phyloP scores from a whole-genome alignment of 2,888 invertebrate genomes.

The Lithophane semibrunnea region DNA sequence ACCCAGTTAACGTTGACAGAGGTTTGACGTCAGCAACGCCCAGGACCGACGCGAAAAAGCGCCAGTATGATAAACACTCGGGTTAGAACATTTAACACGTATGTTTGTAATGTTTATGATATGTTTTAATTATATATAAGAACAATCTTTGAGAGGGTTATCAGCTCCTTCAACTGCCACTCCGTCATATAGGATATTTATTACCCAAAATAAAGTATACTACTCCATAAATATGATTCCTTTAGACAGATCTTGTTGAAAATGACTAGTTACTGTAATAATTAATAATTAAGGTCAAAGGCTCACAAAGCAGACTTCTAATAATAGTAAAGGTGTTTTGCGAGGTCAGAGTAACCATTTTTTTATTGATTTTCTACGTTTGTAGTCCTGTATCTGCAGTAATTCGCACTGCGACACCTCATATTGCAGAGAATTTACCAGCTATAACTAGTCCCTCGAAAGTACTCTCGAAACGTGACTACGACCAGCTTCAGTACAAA shows the following conservation, averaged over 20 bases:
- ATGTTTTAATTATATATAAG: slow-evolving; percentile 79
- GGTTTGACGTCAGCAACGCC: slow-evolving; percentile 84
- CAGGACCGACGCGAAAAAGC: slow-evolving; percentile 79
- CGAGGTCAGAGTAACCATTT: slow-evolving; percentile 36
- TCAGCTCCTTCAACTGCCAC: slow-evolving; percentile 62
- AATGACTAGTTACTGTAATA: slow-evolving; percentile 5
- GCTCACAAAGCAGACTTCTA: background rate
- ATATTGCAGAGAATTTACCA: slow-evolving; percentile 50
- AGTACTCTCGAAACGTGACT: slow-evolving; percentile 42
- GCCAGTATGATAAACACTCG: slow-evolving; percentile 77
- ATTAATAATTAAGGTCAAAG: slow-evolving; percentile 35
- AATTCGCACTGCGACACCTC: slow-evolving; percentile 64
- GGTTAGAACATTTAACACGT: slow-evolving; percentile 76
- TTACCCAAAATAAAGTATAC: slow-evolving; percentile 35
- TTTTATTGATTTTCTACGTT: slow-evolving; percentile 51
- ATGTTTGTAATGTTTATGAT: slow-evolving; percentile 74
- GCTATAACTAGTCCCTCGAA: slow-evolving; percentile 32
- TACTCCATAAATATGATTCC: slow-evolving; percentile 14
- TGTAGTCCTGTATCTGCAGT: slow-evolving; percentile 58
- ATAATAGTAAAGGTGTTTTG: slow-evolving; percentile 29
- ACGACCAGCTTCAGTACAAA: slow-evolving; percentile 31
- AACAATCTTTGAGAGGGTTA: slow-evolving; percentile 69
- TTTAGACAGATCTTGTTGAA: slow-evolving; percentile 1
- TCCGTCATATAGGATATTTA: slow-evolving; percentile 34
- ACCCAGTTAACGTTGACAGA: slow-evolving; percentile 88